Percentiles rank a stretch among this genome's conserved stretches.
These are phyloP conservation scores for Calonectris borealis DNA, from an alignment of 2,113 vertebrate genomes.

Conservation along the genomic window DNA sequence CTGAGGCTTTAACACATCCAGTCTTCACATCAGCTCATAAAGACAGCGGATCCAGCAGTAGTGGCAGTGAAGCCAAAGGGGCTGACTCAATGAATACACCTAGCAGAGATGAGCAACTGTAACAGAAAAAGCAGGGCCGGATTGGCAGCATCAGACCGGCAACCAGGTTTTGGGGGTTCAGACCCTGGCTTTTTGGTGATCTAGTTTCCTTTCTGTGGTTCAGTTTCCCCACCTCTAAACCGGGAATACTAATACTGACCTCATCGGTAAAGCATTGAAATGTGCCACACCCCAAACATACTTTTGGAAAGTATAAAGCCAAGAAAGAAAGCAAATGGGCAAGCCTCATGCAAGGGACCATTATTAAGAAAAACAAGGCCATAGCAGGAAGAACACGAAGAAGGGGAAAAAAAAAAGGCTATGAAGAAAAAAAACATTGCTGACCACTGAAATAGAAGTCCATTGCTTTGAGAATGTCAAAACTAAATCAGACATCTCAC, in stretches of 20 bases:
- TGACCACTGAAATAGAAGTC: background rate
- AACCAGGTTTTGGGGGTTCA: background rate
- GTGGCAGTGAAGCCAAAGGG: background rate
- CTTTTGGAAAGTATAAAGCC: background rate
- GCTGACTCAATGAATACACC: background rate
- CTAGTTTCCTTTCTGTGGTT: background rate
- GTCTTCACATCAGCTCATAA: background rate
- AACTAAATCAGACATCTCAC: background rate
- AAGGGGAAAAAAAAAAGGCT: background rate
- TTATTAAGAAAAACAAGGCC: background rate
- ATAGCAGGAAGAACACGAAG: background rate
- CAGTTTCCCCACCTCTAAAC: background rate
- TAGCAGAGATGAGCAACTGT: background rate
- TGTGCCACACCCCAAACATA: background rate
- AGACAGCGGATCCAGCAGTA: background rate
- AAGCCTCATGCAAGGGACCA: background rate
- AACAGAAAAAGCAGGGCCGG: background rate
- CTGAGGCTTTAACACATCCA: background rate
- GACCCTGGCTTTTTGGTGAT: background rate
- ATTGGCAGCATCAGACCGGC: background rate
- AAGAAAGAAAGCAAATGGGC: background rate
- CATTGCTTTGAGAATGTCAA: background rate
- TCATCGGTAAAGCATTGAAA: background rate
- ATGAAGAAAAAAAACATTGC: background rate
- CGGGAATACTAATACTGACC: background rate